Base-by-base conservation (phyloP, 2,797 vertebrate genomes). In the Bradypus variegatus region DNA sequence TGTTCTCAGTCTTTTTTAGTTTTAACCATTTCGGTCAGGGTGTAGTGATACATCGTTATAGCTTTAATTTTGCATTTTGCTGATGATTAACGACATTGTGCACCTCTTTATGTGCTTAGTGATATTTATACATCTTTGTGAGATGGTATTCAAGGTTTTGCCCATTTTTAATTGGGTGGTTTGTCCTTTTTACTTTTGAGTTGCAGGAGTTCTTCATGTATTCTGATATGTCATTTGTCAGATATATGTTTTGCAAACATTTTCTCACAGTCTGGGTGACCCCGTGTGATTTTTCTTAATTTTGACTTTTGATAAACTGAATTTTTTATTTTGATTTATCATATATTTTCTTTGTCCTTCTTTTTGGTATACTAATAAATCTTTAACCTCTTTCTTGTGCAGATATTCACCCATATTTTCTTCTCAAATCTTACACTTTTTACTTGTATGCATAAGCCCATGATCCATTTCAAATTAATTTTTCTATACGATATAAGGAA, bases 11-110 rank as follows among this genome's bases (percentile, higher is more conserved):
- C 76, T 48, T n/a, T 70, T 27, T 81, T 38, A n/a, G 3, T 78
- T 82, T 12, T 53, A 69, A 18, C 18, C 33, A 2, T 19, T 94
- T 41, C 19, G 48, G 19, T n/a, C 13, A 88, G 9, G 29, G 15
- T 41, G 12, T 1, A 33, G 23, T 33, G 21, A 5, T 4, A 11
- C 1, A 21, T 48, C 23, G 1, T 9, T 9, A 5, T 15, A 10
- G 31, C 12, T 81, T 62, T 75, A 12, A 75, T 55, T 81, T 70
- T 87, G 8, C 38, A 31, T 45, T 86, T 64, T 9, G 15, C 18
- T 62, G 64, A 21, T 70, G 33, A 36, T 45, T 72, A 36, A 19
- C 3, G 1, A 38, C 10, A 1, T 10, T 38, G 80, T 82, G 23
- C 31, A 79, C 8, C 18, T 48, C 75, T 62, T 38, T 9, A 14